Evolutionary conservation across 1,140 invertebrate species (phyloP).

Genomic region (Rhyacophila brunnea): DNA sequence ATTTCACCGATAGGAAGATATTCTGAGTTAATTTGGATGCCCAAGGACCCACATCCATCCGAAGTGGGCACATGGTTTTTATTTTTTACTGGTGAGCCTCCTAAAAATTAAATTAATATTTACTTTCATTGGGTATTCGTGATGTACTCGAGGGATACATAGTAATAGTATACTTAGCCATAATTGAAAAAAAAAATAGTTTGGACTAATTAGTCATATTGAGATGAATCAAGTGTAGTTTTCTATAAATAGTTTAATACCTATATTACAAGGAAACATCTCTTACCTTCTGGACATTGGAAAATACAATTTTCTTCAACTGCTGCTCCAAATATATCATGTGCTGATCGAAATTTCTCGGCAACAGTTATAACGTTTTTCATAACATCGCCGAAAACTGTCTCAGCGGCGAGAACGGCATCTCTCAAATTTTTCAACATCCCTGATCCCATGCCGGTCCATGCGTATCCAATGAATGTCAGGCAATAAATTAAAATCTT

Average conservation of each 20-base stretch:
- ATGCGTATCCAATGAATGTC: slow-evolving; percentile 75
- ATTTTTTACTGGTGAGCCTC: slow-evolving; percentile 64
- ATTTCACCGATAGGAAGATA: slow-evolving; percentile 74
- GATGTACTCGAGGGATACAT: too few relatives aligned
- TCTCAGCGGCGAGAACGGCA: slow-evolving; percentile 74
- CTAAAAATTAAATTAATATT: slow-evolving; percentile 53
- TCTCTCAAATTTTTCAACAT: slow-evolving; percentile 71
- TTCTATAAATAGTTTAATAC: too few relatives aligned
- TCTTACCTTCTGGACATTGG: slow-evolving; percentile 68
- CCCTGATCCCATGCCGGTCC: slow-evolving; percentile 75
- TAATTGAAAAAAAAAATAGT: too few relatives aligned
- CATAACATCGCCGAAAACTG: slow-evolving; percentile 73
- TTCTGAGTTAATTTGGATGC: slow-evolving; percentile 69
- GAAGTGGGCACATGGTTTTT: slow-evolving; percentile 69
- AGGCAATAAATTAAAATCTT: slow-evolving; percentile 72
- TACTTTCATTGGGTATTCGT: not conserved
- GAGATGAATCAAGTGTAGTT: too few relatives aligned
- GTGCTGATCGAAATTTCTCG: slow-evolving; percentile 71
- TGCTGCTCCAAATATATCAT: slow-evolving; percentile 80
- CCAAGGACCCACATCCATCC: slow-evolving; percentile 81
- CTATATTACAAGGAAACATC: too few relatives aligned
- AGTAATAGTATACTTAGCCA: too few relatives aligned
- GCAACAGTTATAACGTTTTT: slow-evolving; percentile 73
- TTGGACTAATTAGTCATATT: too few relatives aligned
- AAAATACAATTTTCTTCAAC: slow-evolving; percentile 80